Evolutionary conservation across 2,113 vertebrate species (phyloP).

Genomic region (Ictalurus punctatus): DNA sequence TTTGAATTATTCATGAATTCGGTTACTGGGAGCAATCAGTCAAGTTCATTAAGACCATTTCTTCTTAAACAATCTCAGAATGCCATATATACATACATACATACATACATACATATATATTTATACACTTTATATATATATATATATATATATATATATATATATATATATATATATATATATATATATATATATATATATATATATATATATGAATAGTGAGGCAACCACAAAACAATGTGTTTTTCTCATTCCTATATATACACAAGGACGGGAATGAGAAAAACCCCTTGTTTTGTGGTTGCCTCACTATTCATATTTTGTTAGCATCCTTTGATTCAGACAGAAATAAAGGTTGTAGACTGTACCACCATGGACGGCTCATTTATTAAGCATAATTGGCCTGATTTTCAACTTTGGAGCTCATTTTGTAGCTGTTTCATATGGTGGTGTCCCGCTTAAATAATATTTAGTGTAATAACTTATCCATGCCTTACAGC

Average conservation of each 20-base stretch:
- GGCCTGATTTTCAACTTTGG: neutral
- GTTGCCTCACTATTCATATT: neutral
- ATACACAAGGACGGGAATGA: neutral
- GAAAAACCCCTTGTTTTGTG: neutral
- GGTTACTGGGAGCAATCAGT: neutral
- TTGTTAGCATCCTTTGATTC: neutral
- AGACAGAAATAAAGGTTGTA: neutral
- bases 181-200: no score
- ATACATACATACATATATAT: no score
- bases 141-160: no score
- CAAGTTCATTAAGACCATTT: neutral
- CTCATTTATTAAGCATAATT: neutral
- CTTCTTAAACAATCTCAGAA: neutral
- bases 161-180: no score
- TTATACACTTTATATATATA: no score
- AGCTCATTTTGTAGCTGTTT: neutral
- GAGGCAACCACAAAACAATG: no score
- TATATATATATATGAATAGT: no score
- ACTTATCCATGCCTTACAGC: neutral
- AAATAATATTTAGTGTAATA: neutral
- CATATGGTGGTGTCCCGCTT: neutral
- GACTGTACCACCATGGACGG: neutral
- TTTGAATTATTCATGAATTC: neutral
- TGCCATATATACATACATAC: neutral
- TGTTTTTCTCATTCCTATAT: no score